Percentiles rank a stretch among this genome's conserved stretches.
Evolutionary conservation across 2,113 vertebrate species (phyloP).

Genomic region (Notothenia coriiceps): DNA sequence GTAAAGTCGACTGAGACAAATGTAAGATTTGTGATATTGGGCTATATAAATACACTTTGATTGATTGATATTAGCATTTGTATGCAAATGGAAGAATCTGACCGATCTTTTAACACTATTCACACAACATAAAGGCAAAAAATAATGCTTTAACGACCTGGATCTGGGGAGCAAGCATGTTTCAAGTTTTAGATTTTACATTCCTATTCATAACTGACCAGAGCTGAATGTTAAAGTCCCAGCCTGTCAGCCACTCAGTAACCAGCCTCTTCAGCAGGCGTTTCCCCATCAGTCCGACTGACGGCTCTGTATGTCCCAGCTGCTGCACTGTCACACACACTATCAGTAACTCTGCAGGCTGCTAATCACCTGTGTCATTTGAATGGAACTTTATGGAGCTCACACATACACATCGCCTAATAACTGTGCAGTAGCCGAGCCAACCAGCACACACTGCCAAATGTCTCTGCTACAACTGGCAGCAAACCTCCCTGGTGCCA

Average conservation of each 20-base stretch:
- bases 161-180: background rate
- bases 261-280: slow-evolving; percentile 22
- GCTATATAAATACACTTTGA: no score
- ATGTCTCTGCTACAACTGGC: slow-evolving; percentile 27
- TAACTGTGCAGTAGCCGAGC: slow-evolving; percentile 27
- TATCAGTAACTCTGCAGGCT: slow-evolving; percentile 61
- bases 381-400: slow-evolving; percentile 21
- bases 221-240: background rate
- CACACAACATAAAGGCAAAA: no score
- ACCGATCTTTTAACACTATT: no score
- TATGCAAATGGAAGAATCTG: no score
- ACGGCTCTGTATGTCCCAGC: slow-evolving; percentile 39
- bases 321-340: slow-evolving; percentile 47
- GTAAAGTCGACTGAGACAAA: no score
- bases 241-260: slow-evolving; percentile 17
- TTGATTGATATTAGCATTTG: no score
- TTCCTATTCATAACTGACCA: background rate
- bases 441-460: slow-evolving; percentile 30
- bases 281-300: slow-evolving; percentile 30
- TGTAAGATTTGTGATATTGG: no score
- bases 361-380: slow-evolving; percentile 58
- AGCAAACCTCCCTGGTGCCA: slow-evolving; percentile 12
- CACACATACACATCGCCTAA: slow-evolving; percentile 36
- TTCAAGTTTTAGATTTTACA: background rate
- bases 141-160: background rate